phyloP scores from a whole-genome alignment of 2,888 invertebrate genomes.

The Phalera bucephala region DNA sequence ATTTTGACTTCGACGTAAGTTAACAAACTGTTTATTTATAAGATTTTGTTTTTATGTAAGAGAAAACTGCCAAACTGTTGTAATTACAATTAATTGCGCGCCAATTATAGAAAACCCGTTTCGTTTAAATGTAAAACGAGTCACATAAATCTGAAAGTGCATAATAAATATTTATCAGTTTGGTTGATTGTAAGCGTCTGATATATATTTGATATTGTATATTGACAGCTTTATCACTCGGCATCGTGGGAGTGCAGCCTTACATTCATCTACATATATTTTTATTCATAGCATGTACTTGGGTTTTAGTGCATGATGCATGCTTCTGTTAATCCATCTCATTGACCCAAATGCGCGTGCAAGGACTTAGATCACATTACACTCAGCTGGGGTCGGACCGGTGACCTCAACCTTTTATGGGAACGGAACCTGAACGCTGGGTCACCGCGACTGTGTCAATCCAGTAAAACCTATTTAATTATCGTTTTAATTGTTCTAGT shows the following conservation, averaged over 20 bases:
- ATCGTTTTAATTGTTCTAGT: background rate
- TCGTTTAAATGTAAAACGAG: no score
- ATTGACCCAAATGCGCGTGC: background rate
- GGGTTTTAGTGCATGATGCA: conserved; percentile 1
- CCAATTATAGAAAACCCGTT: no score
- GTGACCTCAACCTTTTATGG: background rate
- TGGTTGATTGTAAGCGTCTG: no score
- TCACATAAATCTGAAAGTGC: no score
- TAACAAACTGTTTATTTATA: no score
- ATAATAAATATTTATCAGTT: no score
- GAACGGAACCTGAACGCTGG: background rate
- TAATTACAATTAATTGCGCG: no score
- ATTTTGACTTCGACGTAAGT: no score
- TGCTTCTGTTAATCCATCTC: background rate
- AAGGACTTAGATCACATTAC: conserved; percentile 1
- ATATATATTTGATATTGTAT: no score
- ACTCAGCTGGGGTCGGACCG: background rate
- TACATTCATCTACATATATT: background rate
- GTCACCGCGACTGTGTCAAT: background rate
- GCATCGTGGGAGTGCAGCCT: background rate
- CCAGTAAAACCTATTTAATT: background rate
- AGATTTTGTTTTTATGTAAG: no score
- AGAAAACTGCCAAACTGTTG: no score
- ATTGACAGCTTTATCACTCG: no score
- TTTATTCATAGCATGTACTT: background rate